Percentiles rank a stretch among this genome's conserved stretches.
phyloP scores from a whole-genome alignment of 2,888 invertebrate species.

The Lasioglossum leucozonium region DNA sequence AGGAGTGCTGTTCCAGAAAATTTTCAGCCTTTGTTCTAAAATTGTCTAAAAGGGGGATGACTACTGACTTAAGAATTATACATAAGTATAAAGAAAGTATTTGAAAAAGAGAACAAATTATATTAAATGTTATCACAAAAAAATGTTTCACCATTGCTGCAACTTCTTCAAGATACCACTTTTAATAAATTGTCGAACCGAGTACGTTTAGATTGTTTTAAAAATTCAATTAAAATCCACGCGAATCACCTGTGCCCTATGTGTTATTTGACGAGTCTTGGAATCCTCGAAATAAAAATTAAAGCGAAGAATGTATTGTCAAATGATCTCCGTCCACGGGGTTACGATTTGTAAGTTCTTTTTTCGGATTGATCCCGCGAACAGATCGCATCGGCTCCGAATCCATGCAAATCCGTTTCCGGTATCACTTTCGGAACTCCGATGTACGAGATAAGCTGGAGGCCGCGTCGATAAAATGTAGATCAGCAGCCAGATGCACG shows the following conservation, averaged over 20 bases:
- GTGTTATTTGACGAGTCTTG: too few relatives aligned
- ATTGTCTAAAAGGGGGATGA: too few relatives aligned
- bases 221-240: not conserved
- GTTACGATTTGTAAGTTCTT: slow-evolving; percentile 21
- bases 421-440: slow-evolving; percentile 56
- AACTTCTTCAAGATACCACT: not conserved
- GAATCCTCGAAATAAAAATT: too few relatives aligned
- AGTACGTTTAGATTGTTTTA: not conserved
- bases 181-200: not conserved
- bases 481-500: slow-evolving; percentile 43
- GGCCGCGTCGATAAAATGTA: slow-evolving; percentile 63
- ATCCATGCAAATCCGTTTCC: slow-evolving; percentile 56
- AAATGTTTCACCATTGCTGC: too few relatives aligned
- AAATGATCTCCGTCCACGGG: not conserved
- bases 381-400: slow-evolving; percentile 36
- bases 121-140: too few relatives aligned
- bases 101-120: too few relatives aligned
- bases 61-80: too few relatives aligned
- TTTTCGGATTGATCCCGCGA: not conserved
- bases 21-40: too few relatives aligned
- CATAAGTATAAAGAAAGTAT: too few relatives aligned
- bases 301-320: too few relatives aligned
- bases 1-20: too few relatives aligned
- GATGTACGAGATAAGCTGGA: slow-evolving; percentile 54
- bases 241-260: not conserved